A percentile compares a stretch with the other conserved stretches of the same genome.
Conservation (phyloP, 1,140 invertebrate genomes). For the Leptoteleia sp. region DNA sequence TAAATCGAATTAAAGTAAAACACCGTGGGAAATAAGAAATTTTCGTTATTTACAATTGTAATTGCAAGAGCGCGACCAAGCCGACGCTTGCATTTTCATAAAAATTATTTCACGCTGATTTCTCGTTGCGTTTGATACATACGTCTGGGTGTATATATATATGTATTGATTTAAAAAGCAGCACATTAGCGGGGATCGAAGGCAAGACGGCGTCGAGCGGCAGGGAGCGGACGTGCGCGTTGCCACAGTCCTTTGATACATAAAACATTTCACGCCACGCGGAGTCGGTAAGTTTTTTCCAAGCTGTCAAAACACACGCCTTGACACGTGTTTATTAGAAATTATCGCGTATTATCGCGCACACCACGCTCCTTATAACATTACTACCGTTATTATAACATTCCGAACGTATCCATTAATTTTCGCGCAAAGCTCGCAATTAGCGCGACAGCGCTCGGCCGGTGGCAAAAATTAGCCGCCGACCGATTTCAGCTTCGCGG, state of each 20-base stretch:
- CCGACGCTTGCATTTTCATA: slow-evolving; percentile 30
- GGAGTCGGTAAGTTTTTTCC: slow-evolving; percentile 27
- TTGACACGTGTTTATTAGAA: slow-evolving; percentile 58
- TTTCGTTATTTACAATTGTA: slow-evolving; percentile 50
- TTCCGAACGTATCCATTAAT: slow-evolving; percentile 38
- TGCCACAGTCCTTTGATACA: slow-evolving; percentile 33
- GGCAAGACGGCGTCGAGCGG: slow-evolving; percentile 12
- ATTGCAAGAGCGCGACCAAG: slow-evolving; percentile 14
- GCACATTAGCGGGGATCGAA: slow-evolving; percentile 39
- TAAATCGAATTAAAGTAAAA: slow-evolving; percentile 50
- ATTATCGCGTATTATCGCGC: slow-evolving; percentile 41
- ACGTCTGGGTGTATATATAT: too few species aligned
- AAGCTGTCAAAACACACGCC: slow-evolving; percentile 55
- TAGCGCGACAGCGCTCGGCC: slow-evolving; percentile 20
- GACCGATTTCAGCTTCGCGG: too few species aligned
- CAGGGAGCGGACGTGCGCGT: background rate
- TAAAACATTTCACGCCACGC: slow-evolving; percentile 47
- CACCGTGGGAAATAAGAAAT: slow-evolving; percentile 28
- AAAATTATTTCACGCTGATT: slow-evolving; percentile 38
- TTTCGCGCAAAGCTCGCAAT: slow-evolving; percentile 46
- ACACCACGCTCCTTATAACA: too few species aligned
- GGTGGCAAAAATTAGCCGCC: slow-evolving; percentile 10
- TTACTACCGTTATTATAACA: slow-evolving; percentile 55
- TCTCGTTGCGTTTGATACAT: slow-evolving; percentile 34
- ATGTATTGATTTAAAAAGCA: slow-evolving; percentile 55